A percentile compares a stretch with the other conserved stretches of the same genome.
Evolutionary conservation across 2,797 vertebrate species (phyloP).

Genomic region (Anguilla anguilla): DNA sequence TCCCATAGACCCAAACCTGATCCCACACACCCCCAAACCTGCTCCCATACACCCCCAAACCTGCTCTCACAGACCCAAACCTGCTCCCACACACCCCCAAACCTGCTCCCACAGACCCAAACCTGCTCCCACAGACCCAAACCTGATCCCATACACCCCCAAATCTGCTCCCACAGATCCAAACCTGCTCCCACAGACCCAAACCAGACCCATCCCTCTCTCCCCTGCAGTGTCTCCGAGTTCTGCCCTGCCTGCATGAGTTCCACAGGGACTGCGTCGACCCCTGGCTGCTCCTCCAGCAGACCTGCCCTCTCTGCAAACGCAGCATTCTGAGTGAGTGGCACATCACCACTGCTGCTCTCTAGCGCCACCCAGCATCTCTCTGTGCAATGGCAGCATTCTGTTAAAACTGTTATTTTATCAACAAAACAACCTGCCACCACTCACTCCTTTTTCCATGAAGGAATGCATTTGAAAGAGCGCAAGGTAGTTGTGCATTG

Average conservation of each 20-base stretch:
- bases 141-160: neutral
- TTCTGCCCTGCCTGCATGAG: conserved; percentile 89
- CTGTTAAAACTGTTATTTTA: no score
- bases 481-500: neutral
- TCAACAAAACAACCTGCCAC: no score
- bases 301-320: conserved; percentile 94
- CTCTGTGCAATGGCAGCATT: no score
- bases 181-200: neutral
- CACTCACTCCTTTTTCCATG: neutral
- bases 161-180: no score
- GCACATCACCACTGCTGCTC: neutral
- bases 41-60: no score
- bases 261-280: conserved; percentile 93
- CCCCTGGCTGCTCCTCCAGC: conserved; percentile 90
- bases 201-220: neutral
- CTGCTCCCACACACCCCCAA: no score
- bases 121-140: neutral
- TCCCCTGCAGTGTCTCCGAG: conserved; percentile 82
- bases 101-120: no score
- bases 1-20: neutral
- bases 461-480: neutral
- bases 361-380: no score
- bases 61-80: no score
- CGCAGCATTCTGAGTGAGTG: conserved; percentile 86
- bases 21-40: no score